phyloP scores from a whole-genome alignment of 2,113 vertebrate genomes.

The Brevimyrus niger region DNA sequence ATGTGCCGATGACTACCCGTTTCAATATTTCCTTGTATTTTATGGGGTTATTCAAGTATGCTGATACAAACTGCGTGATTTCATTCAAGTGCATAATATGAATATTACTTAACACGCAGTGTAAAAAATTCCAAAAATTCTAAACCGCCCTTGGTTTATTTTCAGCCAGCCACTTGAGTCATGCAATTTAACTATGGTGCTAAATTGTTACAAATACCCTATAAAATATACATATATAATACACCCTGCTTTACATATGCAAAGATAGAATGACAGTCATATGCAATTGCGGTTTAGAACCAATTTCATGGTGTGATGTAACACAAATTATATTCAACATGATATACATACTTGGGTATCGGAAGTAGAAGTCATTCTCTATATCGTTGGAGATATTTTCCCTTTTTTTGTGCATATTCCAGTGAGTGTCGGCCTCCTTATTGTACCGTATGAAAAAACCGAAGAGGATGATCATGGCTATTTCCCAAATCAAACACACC shows the following conservation, averaged over 20 bases:
- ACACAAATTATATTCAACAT: neutral
- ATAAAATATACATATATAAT: neutral
- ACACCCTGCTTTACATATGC: neutral
- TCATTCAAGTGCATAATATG: neutral
- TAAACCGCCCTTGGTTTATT: neutral
- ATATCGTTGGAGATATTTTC: slow-evolving; percentile 69
- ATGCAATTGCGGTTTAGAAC: neutral
- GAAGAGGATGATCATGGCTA: slow-evolving; percentile 79
- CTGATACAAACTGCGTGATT: neutral
- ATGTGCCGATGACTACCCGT: neutral
- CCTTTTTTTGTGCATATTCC: slow-evolving; percentile 40
- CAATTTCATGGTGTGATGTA: neutral
- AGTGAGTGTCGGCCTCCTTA: slow-evolving; percentile 59
- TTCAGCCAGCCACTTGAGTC: neutral
- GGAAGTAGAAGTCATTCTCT: slow-evolving; percentile 93
- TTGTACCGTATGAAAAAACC: slow-evolving; percentile 82
- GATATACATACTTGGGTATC: slow-evolving; percentile 90
- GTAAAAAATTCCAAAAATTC: neutral
- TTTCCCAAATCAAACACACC: slow-evolving; percentile 76
- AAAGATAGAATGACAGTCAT: neutral
- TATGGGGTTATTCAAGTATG: neutral
- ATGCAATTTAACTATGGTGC: neutral
- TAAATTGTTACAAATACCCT: neutral
- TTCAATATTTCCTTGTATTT: neutral
- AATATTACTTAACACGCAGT: neutral